These are phyloP conservation scores for Crotalus horridus DNA, from an alignment of 2,113 vertebrate species.

Conservation along the genomic window DNA sequence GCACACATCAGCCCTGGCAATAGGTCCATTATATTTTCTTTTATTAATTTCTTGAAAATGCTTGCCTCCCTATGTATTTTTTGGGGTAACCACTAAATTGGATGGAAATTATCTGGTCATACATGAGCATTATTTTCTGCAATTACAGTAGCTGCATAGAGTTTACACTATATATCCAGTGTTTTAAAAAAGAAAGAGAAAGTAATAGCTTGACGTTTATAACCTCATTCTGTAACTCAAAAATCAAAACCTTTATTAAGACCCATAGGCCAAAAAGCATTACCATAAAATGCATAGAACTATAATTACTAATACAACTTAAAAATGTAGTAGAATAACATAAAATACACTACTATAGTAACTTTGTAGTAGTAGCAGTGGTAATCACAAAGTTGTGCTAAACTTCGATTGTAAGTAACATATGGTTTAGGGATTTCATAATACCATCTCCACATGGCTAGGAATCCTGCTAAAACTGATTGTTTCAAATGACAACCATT, in stretches of 20 bases:
- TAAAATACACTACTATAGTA: neutral
- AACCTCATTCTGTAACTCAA: neutral
- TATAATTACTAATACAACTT: neutral
- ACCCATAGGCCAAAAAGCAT: neutral
- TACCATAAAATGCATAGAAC: neutral
- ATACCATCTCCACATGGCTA: neutral
- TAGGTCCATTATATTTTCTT: neutral
- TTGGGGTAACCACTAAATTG: neutral
- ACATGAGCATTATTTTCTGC: neutral
- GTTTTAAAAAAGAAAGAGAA: constrained; percentile 17
- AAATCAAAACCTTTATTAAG: neutral
- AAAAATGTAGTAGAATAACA: neutral
- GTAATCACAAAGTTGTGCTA: neutral
- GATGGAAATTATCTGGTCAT: neutral
- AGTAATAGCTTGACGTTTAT: constrained; percentile 1
- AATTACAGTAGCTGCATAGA: neutral
- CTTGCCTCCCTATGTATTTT: neutral
- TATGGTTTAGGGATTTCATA: neutral
- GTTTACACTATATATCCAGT: neutral
- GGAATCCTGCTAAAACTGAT: neutral
- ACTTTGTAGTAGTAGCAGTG: neutral
- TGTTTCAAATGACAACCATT: neutral
- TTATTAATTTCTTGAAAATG: neutral
- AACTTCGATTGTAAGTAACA: neutral
- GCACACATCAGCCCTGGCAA: neutral